A percentile compares a stretch with the other conserved stretches of the same genome.
Conservation (phyloP, 2,888 invertebrate species). For the Drosophila kokeensis region DNA sequence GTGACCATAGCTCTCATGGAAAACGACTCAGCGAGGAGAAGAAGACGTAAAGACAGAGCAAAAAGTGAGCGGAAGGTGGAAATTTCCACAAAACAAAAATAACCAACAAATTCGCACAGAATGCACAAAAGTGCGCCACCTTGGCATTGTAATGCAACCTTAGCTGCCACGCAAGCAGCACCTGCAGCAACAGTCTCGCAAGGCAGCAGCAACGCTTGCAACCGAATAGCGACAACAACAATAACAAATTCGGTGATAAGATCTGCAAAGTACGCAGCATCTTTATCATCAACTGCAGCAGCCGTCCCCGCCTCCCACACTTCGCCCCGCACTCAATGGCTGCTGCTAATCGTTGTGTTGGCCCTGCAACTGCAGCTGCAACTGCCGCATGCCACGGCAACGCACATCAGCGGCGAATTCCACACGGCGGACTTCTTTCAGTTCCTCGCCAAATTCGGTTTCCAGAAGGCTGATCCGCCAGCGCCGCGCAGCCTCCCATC, state of each 20-base stretch:
- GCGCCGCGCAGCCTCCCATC: slow-evolving; percentile 90
- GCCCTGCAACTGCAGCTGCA: slow-evolving; percentile 23
- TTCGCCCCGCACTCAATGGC: slow-evolving; percentile 30
- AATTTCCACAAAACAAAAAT: slow-evolving; percentile 61
- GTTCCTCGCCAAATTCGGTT: slow-evolving; percentile 97
- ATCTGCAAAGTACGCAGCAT: slow-evolving; percentile 47
- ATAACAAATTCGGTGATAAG: slow-evolving; percentile 45
- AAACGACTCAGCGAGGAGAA: slow-evolving; percentile 21
- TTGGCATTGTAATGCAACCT: slow-evolving; percentile 54
- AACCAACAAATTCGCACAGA: slow-evolving; percentile 58
- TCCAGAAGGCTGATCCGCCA: slow-evolving; percentile 95
- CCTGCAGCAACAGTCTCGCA: slow-evolving; percentile 1
- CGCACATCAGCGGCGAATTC: slow-evolving; percentile 89
- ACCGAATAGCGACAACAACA: neutral
- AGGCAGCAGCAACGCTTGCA: slow-evolving; percentile 12
- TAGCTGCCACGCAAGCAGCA: slow-evolving; percentile 57
- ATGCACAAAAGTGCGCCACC: slow-evolving; percentile 78
- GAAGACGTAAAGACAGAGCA: slow-evolving; percentile 16
- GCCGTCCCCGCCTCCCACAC: slow-evolving; percentile 12
- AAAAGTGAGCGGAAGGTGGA: slow-evolving; percentile 53
- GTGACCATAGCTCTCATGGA: slow-evolving; percentile 15
- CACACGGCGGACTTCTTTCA: slow-evolving; percentile 92
- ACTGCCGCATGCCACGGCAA: slow-evolving; percentile 67
- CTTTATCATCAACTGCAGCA: slow-evolving; percentile 26
- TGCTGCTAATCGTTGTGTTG: slow-evolving; percentile 39